Evolutionary conservation across 2,888 invertebrate species (phyloP).

Genomic region (Thymelicus lineola): DNA sequence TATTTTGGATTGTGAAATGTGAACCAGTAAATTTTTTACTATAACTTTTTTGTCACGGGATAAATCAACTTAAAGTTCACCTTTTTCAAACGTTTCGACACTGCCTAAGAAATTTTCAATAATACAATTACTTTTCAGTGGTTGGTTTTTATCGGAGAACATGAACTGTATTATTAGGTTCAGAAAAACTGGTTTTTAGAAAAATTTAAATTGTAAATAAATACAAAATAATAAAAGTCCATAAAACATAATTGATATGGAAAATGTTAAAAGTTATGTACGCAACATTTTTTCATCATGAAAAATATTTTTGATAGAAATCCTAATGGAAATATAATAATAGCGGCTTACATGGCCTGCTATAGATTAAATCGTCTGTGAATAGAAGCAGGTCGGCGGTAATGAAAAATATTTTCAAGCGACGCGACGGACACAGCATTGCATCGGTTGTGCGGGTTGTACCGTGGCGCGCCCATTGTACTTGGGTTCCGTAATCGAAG

Average conservation of each 20-base stretch:
- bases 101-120: too few relatives aligned
- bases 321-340: conserved; percentile 39
- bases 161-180: too few relatives aligned
- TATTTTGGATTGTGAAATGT: too few relatives aligned
- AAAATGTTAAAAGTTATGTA: conserved; percentile 11
- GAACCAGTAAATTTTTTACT: too few relatives aligned
- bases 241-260: background rate
- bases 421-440: conserved; percentile 5
- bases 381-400: conserved; percentile 34
- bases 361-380: conserved; percentile 32
- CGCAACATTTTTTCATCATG: conserved; percentile 22
- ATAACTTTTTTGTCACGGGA: too few relatives aligned
- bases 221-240: too few relatives aligned
- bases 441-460: background rate
- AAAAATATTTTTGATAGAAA: conserved; percentile 35
- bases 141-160: too few relatives aligned
- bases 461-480: background rate
- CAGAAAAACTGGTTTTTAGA: too few relatives aligned
- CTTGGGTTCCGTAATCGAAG: background rate
- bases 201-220: too few relatives aligned
- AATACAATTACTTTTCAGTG: too few relatives aligned
- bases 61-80: too few relatives aligned
- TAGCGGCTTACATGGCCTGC: conserved; percentile 35
- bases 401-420: conserved; percentile 35
- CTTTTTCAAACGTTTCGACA: too few relatives aligned